Base-by-base conservation (phyloP, 2,113 vertebrate species). In the Takifugu bimaculatus region DNA sequence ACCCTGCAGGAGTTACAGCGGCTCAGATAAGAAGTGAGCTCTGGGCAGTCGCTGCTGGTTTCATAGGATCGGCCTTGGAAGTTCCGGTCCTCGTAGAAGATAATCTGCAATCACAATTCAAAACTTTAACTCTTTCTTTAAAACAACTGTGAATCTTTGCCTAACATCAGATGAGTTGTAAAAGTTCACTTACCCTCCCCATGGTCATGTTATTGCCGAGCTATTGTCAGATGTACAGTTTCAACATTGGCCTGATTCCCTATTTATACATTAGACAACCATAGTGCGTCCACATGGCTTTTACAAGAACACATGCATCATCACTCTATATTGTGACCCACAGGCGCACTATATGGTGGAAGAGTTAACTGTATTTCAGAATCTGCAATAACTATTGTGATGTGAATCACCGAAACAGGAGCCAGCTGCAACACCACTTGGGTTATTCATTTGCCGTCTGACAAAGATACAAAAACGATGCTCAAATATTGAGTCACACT, bases 71-170 rank as follows among this genome's bases (percentile, higher is more conserved):
- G 82, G 57, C 88, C 85, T 74, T 85, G 79, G 67, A 89, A 88
- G 82, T 88, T 87, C 28, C 65, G 78, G 14, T 89, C 88, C 79
- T 91, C 86, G 9, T 83, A 91, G 77, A 89, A 91, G 50, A 79
- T 83, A 50, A 88, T 84, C 85, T 89, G 57, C 48, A 27, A 28
- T 49, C 15, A 20, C 14, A 49, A 15, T 3, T 49, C 4, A 15
- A 49, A 49, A 7, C n/a, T 20, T 20, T n/a, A 49, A 49, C 14
- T 26, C 13, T 35, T 6, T 29, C 3, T 39, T 35, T 32, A 2
- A 53, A 11, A 28, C 14, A 1, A 3, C 29, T 32, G 29, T 32
- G 29, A 32, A 32, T 32, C 29, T 2, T 32, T 6, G 7, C 29
- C 7, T 32, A 32, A 32, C 29, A 32, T 15, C 5, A 13, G 15